Evolutionary conservation across 2,113 vertebrate genomes (phyloP).

Genomic region (Oreotrochilus melanogaster): DNA sequence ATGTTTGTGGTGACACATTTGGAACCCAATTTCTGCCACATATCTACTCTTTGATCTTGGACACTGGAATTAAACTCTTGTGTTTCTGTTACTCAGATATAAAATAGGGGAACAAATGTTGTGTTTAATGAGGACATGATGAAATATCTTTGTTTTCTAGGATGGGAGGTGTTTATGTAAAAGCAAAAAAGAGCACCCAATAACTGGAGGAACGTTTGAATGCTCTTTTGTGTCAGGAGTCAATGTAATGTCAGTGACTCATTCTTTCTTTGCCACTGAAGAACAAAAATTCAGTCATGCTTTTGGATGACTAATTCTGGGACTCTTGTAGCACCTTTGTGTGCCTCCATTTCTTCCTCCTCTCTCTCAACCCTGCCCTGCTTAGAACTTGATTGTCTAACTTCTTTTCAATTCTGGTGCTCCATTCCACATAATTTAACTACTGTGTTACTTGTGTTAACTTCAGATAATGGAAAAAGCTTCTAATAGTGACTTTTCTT

Average conservation of each 20-base stretch:
- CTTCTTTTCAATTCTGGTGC: not conserved
- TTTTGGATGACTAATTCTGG: slow-evolving; percentile 45
- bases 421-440: not conserved
- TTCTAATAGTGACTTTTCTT: slow-evolving; percentile 70
- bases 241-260: not conserved
- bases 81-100: not conserved
- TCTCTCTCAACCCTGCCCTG: not conserved
- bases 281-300: not conserved
- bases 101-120: not conserved
- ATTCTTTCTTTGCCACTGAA: not conserved
- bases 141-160: not conserved
- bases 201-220: not conserved
- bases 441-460: not conserved
- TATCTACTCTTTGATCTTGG: not conserved
- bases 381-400: not conserved
- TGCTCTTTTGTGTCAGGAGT: not conserved
- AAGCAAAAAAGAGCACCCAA: not conserved
- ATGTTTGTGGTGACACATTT: not conserved
- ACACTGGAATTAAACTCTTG: not conserved
- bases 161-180: not conserved
- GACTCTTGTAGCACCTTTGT: not conserved
- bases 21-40: not conserved
- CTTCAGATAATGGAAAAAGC: not conserved
- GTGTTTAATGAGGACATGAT: not conserved
- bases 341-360: not conserved